Evolutionary conservation across 2,797 vertebrate genomes (phyloP), one percentile per base, ranked within the genome.

Genomic region (Typhlichthys subterraneus): DNA sequence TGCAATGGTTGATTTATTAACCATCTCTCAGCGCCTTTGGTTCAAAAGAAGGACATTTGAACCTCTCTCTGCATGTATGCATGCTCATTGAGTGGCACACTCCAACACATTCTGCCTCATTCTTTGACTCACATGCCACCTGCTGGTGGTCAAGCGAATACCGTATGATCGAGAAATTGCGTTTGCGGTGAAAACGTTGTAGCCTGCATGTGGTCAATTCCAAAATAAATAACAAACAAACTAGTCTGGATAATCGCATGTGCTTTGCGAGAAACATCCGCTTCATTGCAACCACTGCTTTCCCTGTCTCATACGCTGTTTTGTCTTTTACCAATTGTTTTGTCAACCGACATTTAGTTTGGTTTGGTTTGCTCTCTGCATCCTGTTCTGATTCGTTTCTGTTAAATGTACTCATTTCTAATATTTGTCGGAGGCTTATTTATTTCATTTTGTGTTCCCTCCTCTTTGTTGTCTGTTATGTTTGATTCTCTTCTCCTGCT

Each of bases 391-490:
- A 75, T 79, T 82, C 82, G 86, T 66, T 84, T 79, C 88, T 85
- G 67, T 83, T 80, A 87, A 86, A 52, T 88, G 77, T 87, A 77
- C 83, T 90, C 74, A 65, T 79, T 86, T 86, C 88, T 85, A 85
- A 90, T 86, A 88, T 88, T 86, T 85, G 80, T 92, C 81, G 84
- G 89, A 90, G 88, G 87, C 90, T 92, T 93, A 93, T 93, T 92
- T 91, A 85, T 93, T 91, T 91, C 82, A 77, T 93, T 92, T 93
- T 93, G 89, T 93, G 89, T 92, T 91, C 90, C 91, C 88, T 89
- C 86, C 85, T 89, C 85, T 84, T 87, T 53, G 54, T 77, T 83
- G 86, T 79, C 77, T 85, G 70, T 76, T 76, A 23, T 23, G 19
- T 23, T 23, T 23, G 19, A 23, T 23, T 23, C 19, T 23, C 19